Conservation (phyloP, 2,113 vertebrate genomes). For the Apodemus speciosus region DNA sequence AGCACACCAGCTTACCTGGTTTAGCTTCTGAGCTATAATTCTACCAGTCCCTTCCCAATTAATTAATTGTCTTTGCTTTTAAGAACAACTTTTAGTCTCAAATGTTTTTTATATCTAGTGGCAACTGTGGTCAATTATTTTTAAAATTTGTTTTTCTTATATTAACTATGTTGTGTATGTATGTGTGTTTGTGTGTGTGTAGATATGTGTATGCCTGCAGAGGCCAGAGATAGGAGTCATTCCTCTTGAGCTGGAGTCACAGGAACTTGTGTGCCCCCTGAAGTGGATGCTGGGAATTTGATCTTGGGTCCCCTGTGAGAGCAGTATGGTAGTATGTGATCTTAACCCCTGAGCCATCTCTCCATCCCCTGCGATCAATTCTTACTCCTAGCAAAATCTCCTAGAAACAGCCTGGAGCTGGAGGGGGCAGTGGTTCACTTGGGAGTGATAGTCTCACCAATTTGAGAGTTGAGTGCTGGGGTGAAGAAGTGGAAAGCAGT, state of each 20-base stretch:
- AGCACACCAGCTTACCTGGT: neutral
- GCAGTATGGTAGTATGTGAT: neutral
- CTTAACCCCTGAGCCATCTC: neutral
- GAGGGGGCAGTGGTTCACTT: neutral
- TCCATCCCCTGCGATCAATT: neutral
- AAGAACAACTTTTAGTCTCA: constrained; percentile 10
- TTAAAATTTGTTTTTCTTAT: neutral
- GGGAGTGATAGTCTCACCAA: neutral
- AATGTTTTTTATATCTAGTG: neutral
- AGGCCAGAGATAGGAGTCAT: neutral
- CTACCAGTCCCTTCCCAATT: neutral
- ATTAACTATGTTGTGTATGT: neutral
- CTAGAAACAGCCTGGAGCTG: neutral
- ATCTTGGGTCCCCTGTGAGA: neutral
- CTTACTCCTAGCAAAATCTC: constrained; percentile 8
- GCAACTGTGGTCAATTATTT: neutral
- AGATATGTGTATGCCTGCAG: neutral
- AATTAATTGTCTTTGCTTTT: neutral
- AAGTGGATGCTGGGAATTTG: neutral
- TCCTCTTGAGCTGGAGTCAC: neutral
- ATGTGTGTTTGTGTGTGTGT: no score
- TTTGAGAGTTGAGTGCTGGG: neutral
- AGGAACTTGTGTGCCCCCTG: neutral
- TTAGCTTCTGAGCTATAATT: neutral
- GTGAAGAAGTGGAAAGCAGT: neutral